Evolutionary conservation across 2,888 invertebrate species (phyloP), one percentile per base, ranked within the genome.

Genomic region (Dascillus cervinus): DNA sequence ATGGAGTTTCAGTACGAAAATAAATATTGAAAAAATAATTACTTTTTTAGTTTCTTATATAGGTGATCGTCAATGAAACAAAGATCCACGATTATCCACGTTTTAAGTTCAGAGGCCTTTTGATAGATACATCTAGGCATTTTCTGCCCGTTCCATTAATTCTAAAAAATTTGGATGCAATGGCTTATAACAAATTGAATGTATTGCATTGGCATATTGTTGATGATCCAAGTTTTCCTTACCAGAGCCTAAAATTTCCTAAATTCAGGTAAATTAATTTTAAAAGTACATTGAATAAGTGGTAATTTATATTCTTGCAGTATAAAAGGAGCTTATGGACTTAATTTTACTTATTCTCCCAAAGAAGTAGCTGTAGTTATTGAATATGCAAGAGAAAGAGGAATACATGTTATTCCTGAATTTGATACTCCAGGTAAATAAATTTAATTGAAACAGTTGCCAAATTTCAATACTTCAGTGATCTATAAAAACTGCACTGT

Each of bases 141-240:
- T 95, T 73, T 56, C 65, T 91, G n/a, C 77, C 82, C 0, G 58
- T 83, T 22, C 53, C 63, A 1, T 75, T 75, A 29, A 77, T 94
- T 33, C 58, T 75, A 13, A 62, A 70, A 32, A 77, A 72, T 0
- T 53, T 94, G 48, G 88, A 92, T 43, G 84, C 84, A 0, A 88
- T 94, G 89, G 72, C 82, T 0, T 85, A 85, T 62, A 92, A 91
- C 58, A 95, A 95, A 64, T 64, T 92, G 55, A 95, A 95, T 60
- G 87, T 92, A 0, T 78, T 95, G 39, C 94, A 95, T 60, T 95
- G 94, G 94, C 95, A 95, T 58, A 84, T 96, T 28, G 84, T 86
- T 0, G 95, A 95, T 60, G 91, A 92, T 58, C 85, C 87, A 52
- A 86, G 91, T 41, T 95, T 95, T 59, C 92, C 94, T 0, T 95